phyloP scores from a whole-genome alignment of 2,113 vertebrate genomes.

The Spheniscus mendiculus region DNA sequence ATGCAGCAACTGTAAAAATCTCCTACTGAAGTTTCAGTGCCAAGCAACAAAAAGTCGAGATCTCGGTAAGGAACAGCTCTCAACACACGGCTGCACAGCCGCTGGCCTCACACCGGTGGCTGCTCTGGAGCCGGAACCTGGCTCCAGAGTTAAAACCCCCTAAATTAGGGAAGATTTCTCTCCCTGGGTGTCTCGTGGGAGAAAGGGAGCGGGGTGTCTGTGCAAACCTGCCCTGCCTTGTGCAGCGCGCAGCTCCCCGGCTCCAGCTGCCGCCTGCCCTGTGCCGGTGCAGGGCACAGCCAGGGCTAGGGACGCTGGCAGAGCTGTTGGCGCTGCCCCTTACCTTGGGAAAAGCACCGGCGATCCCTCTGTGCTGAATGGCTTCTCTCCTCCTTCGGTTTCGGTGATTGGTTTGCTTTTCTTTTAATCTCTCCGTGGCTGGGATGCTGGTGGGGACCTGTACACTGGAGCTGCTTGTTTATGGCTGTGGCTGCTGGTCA shows the following conservation, averaged over 20 bases:
- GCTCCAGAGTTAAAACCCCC: rapidly evolving
- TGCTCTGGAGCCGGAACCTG: rapidly evolving
- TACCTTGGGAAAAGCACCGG: rapidly evolving
- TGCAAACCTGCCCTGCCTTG: not conserved
- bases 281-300: not conserved
- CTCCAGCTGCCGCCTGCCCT: not conserved
- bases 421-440: not conserved
- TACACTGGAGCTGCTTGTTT: rapidly evolving
- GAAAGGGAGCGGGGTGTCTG: not conserved
- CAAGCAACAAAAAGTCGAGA: too few relatives aligned
- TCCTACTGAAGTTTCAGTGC: not conserved
- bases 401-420: not conserved
- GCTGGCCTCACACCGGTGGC: not conserved
- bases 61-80: not conserved
- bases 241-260: rapidly evolving
- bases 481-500: not conserved
- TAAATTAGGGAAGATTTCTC: not conserved
- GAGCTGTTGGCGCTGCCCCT: not conserved
- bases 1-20: not conserved
- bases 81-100: rapidly evolving
- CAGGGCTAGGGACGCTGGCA: not conserved
- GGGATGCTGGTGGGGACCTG: not conserved
- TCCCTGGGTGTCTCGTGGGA: not conserved
- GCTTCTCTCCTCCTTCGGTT: not conserved
- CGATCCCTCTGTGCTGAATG: not conserved